Evolutionary conservation across 2,888 invertebrate species (phyloP), one percentile per base, ranked within the genome.

Genomic region (Auanema sp.): DNA sequence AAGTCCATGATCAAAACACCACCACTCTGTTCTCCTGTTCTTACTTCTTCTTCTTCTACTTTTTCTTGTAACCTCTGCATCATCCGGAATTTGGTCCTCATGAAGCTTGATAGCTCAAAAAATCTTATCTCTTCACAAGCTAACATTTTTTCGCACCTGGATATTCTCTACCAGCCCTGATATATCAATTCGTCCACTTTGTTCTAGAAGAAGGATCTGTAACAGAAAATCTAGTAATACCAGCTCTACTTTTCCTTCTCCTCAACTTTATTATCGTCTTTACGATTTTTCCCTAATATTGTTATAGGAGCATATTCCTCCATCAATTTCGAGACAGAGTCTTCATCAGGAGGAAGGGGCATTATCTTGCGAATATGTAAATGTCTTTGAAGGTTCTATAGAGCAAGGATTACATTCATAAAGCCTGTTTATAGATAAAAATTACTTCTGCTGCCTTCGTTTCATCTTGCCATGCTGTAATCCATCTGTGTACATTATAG

Each of bases 401-500:
- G 24, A 43, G 14, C 25, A 56, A 24, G 33, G 25, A 24, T 43
- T 23, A 55, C 41, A 33, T n/a, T n/a, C n/a, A n/a, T n/a, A n/a
- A n/a, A n/a, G n/a, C n/a, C 33, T 5, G 33, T 5, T 33, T 33
- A 11, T 47, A 8, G 11, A 23, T 8, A 12, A 10, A 18, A 57
- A 60, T 16, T 16, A 76, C 75, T 65, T 68, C 68, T 11, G 68
- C 66, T 5, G 79, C 77, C 40, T 69, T 60, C 3, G 70, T 68
- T 44, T 79, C 69, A 58, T 81, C 70, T 8, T 72, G 71, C 23
- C 79, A 82, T 18, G 81, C 81, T 16, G 69, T 68, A 8, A 75
- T 54, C 81, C 81, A 81, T 55, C 81, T 65, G 43, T 78, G 71
- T 3, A 81, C 65, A 61, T 82, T 79, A 60, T 69, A 82, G 21